A percentile compares a stretch with the other conserved stretches of the same genome.
Evolutionary conservation across 2,888 invertebrate species (phyloP).

Genomic region (Meganola albula): DNA sequence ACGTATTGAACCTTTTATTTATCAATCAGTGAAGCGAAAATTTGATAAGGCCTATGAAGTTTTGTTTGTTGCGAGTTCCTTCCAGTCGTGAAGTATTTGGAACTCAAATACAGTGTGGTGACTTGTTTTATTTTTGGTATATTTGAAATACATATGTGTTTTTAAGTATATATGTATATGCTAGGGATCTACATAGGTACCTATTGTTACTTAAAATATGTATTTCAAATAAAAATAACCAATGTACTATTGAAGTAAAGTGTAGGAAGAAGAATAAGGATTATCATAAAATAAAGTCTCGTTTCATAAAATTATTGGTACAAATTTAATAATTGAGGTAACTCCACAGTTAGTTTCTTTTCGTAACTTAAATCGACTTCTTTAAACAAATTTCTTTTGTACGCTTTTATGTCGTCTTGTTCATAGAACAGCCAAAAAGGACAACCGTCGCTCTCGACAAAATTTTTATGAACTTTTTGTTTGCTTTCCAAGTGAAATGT

Average conservation of each 20-base stretch:
- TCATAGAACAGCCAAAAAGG: constrained; percentile 48
- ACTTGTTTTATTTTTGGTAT: constrained; percentile 11
- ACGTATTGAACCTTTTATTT: constrained; percentile 19
- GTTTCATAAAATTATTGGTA: constrained; percentile 25
- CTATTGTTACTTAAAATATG: no score
- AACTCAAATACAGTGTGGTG: constrained; percentile 9
- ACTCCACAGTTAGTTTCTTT: constrained; percentile 30
- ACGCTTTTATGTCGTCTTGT: constrained; percentile 48
- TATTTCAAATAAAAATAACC: no score
- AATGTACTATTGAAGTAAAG: no score
- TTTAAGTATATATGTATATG: no score
- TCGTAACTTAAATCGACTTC: constrained; percentile 71
- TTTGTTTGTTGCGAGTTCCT: constrained; percentile 17
- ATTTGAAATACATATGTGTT: no score
- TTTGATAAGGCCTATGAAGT: constrained; percentile 21
- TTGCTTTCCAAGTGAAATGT: constrained; percentile 52
- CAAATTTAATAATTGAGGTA: constrained; percentile 39
- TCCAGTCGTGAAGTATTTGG: constrained; percentile 14
- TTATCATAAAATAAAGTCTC: constrained; percentile 16
- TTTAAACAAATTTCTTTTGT: constrained; percentile 56
- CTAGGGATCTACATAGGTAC: no score
- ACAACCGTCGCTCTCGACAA: constrained; percentile 48
- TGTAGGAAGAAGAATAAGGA: no score
- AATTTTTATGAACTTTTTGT: constrained; percentile 69
- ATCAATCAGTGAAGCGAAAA: constrained; percentile 27